These are phyloP conservation scores for Dysmachus trigonus DNA, from an alignment of 2,888 invertebrate species.

Conservation along the genomic window DNA sequence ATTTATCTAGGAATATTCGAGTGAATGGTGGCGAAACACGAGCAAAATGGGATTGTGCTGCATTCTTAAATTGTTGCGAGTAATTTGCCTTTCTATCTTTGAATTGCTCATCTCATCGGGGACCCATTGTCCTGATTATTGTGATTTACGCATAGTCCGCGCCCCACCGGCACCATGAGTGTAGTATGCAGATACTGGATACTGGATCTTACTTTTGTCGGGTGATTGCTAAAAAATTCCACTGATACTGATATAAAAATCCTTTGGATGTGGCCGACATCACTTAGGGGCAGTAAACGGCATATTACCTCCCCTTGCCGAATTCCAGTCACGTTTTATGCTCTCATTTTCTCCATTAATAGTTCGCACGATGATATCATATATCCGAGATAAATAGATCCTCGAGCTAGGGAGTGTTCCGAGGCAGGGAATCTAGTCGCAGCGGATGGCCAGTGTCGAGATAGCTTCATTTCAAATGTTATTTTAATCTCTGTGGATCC, in stretches of 20 bases:
- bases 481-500: constrained; percentile 19
- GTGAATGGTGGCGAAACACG: constrained; percentile 15
- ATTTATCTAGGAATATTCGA: constrained; percentile 44
- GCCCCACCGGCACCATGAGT: neutral
- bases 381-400: constrained; percentile 32
- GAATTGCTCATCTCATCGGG: neutral
- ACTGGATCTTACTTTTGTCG: neutral
- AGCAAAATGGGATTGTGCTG: constrained; percentile 20
- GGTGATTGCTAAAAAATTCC: neutral
- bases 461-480: constrained; percentile 4
- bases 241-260: neutral
- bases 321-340: constrained; percentile 40
- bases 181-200: neutral
- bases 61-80: constrained; percentile 14
- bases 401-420: neutral
- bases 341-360: constrained; percentile 42
- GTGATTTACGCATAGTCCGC: neutral
- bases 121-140: constrained; percentile 20
- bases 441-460: neutral
- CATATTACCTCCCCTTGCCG: neutral
- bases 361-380: constrained; percentile 39
- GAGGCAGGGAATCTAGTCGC: neutral
- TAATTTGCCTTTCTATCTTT: constrained; percentile 23
- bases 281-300: neutral
- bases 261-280: neutral